These are phyloP conservation scores for Cyclina sinensis DNA, from an alignment of 1,140 invertebrate species.

Conservation along the genomic window DNA sequence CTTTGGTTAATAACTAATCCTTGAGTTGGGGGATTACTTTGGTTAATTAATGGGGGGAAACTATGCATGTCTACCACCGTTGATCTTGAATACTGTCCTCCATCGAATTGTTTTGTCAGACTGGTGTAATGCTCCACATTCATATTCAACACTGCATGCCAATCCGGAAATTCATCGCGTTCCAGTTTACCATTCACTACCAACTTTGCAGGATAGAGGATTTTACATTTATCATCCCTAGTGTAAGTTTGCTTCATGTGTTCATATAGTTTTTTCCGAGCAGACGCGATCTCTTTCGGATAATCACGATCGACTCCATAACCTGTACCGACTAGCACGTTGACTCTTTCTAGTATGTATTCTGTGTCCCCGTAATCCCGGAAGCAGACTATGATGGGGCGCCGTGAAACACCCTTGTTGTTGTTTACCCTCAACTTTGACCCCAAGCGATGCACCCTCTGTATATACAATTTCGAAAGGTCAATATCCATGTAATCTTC, in stretches of 20 bases:
- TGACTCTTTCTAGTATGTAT: neutral
- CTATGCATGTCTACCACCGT: no score
- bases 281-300: neutral
- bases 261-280: conserved; percentile 1
- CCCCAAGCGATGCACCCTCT: neutral
- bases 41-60: no score
- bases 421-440: neutral
- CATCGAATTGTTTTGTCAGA: no score
- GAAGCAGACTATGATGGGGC: conserved; percentile 3
- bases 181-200: no score
- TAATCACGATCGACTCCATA: conserved; percentile 13
- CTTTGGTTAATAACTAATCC: no score
- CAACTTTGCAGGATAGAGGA: neutral
- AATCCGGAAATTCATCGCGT: no score
- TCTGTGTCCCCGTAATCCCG: conserved; percentile 17
- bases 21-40: no score
- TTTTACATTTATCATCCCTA: neutral
- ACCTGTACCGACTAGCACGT: neutral
- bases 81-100: no score
- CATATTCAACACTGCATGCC: no score
- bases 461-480: neutral
- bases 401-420: neutral
- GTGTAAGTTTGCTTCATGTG: neutral
- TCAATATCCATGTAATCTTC: neutral
- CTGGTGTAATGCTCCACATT: no score